Evolutionary conservation across 2,797 vertebrate genomes (phyloP), one percentile per base, ranked within the genome.

Genomic region (Ptychobarbus kaznakovi): DNA sequence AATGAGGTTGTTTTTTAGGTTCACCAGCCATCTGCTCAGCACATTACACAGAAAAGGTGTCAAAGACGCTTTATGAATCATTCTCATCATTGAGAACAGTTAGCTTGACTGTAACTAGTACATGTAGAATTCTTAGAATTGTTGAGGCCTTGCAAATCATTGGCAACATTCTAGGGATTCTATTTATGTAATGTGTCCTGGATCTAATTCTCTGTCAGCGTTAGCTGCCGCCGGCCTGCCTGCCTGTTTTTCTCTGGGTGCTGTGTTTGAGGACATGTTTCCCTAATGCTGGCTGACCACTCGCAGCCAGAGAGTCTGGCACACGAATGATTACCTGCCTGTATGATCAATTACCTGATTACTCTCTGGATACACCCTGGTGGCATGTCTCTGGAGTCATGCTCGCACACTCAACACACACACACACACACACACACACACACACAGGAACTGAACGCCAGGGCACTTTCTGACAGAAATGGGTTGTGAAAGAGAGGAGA

Each of bases 331-430:
- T 95, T 94, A 95, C 94, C 94, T 95, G 95, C 94, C 94, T 95
- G 92, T 92, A 93, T 95, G 94, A 95, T 95, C 94, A 96, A 95
- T 94, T 93, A 94, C 94, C 93, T 95, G 95, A 95, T 95, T 94
- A 95, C 92, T 94, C 93, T 95, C 92, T 89, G 91, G 91, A 92
- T 93, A 93, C 92, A 79, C 92, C 92, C 92, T 85, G 68, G 15
- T 73, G 56, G 76, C 68, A 73, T 73, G 77, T 85, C 83, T 85
- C 83, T 80, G 51, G 83, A 80, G 83, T 73, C 80, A 81, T 42
- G 69, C 70, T 81, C 68, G 18, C 72, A 58, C 15, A 66, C 56
- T 9, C 38, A 32, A 56, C 28, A 25, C 75, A 25, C 35, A 25
- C 11, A 12, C 10, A 77, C 28, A 46, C 70, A 65, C 56, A 65